Conservation (phyloP, 2,113 vertebrate species). For the Pygoscelis antarcticus region DNA sequence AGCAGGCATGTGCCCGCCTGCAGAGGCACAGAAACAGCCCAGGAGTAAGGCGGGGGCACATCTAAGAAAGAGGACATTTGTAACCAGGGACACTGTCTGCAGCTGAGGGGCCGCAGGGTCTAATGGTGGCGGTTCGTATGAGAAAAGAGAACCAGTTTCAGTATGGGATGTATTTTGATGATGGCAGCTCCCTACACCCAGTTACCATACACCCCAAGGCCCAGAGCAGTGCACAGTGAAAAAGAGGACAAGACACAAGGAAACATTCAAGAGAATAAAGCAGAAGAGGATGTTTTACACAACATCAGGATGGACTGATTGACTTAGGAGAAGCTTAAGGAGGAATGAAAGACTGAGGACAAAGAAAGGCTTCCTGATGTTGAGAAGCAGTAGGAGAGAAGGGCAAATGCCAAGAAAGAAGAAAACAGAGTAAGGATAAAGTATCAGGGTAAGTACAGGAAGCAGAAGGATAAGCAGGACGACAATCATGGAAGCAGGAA, state of each 20-base stretch:
- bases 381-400: not conserved
- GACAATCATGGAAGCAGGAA: not conserved
- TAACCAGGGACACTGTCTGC: not conserved
- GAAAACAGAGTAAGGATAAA: not conserved
- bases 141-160: not conserved
- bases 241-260: not conserved
- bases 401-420: not conserved
- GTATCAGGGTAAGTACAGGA: not conserved
- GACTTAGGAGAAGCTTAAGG: not conserved
- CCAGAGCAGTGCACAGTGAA: not conserved
- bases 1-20: not conserved
- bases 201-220: not conserved
- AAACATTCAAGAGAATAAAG: not conserved
- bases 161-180: not conserved
- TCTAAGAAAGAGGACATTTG: not conserved
- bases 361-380: not conserved
- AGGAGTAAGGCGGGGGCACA: not conserved
- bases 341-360: not conserved
- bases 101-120: not conserved
- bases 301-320: not conserved
- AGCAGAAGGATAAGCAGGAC: not conserved
- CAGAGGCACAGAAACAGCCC: not conserved
- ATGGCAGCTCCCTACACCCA: not conserved
- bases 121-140: rapidly evolving
- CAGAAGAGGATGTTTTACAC: not conserved